Conservation (phyloP, 2,113 vertebrate species). For the Heterotilapia buettikoferi region DNA sequence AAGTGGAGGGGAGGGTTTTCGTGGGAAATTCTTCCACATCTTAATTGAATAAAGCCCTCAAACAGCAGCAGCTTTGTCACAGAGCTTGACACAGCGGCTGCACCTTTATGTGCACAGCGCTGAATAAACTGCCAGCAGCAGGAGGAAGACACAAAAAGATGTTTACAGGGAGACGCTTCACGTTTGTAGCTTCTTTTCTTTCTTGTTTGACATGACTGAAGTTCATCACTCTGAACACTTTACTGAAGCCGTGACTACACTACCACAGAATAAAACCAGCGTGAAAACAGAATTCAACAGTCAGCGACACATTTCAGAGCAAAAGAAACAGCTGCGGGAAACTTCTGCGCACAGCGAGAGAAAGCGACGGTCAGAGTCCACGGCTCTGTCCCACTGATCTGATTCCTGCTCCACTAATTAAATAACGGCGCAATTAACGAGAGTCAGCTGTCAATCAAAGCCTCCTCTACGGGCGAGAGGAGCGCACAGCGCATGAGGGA, state of each 20-base stretch:
- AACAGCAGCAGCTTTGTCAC: neutral
- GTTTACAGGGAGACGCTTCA: neutral
- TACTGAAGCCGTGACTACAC: neutral
- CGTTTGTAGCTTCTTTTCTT: neutral
- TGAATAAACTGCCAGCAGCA: neutral
- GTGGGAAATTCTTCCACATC: neutral
- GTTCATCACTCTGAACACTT: neutral
- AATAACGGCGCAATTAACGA: slow-evolving; percentile 22
- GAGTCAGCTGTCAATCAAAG: slow-evolving; percentile 50
- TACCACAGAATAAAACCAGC: neutral
- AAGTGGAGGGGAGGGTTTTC: neutral
- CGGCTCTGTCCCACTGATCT: neutral
- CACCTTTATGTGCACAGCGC: neutral
- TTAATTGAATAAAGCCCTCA: neutral
- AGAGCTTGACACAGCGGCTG: neutral
- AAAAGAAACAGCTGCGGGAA: neutral
- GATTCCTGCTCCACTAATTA: slow-evolving; percentile 16
- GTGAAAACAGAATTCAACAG: neutral
- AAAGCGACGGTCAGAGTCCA: neutral
- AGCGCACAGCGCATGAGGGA: accelerated
- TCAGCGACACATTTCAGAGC: neutral
- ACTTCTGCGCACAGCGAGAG: neutral
- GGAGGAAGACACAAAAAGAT: neutral
- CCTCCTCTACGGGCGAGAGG: neutral
- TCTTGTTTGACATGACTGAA: neutral